Conservation (phyloP, 2,797 vertebrate species). For the Tenualosa ilisha region DNA sequence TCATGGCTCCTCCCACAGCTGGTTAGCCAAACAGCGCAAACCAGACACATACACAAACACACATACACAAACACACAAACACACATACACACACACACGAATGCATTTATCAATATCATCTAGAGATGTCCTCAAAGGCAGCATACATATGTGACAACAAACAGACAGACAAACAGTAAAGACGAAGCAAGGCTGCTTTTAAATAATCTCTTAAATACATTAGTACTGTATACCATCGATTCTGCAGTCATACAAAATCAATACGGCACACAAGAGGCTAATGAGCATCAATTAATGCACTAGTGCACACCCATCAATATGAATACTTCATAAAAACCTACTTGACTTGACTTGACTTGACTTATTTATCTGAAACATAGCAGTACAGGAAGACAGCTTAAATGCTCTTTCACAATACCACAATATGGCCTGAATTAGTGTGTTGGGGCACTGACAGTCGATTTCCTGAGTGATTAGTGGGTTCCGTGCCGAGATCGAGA, state of each 20-base stretch:
- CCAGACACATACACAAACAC: neutral
- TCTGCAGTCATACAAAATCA: neutral
- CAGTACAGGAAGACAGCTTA: neutral
- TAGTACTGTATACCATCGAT: neutral
- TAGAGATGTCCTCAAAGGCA: neutral
- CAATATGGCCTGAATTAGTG: slow-evolving; percentile 1
- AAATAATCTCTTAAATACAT: neutral
- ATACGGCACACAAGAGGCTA: neutral
- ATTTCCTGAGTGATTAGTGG: slow-evolving; percentile 13
- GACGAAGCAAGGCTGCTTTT: neutral
- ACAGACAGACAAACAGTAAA: neutral
- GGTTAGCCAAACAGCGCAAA: neutral
- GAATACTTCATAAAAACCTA: neutral
- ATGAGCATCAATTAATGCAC: neutral
- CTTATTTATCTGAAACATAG: neutral
- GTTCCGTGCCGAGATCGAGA: neutral
- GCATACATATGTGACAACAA: neutral
- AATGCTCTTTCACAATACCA: neutral
- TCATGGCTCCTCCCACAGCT: slow-evolving; percentile 70
- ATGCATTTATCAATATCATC: neutral
- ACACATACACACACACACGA: neutral
- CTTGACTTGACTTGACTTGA: too few species aligned
- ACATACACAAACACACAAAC: neutral
- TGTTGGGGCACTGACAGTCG: neutral
- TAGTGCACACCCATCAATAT: neutral